Percentiles rank a stretch among this genome's conserved stretches.
These are phyloP conservation scores for Telmatochromis brichardi DNA, from an alignment of 2,113 vertebrate genomes.

Conservation along the genomic window DNA sequence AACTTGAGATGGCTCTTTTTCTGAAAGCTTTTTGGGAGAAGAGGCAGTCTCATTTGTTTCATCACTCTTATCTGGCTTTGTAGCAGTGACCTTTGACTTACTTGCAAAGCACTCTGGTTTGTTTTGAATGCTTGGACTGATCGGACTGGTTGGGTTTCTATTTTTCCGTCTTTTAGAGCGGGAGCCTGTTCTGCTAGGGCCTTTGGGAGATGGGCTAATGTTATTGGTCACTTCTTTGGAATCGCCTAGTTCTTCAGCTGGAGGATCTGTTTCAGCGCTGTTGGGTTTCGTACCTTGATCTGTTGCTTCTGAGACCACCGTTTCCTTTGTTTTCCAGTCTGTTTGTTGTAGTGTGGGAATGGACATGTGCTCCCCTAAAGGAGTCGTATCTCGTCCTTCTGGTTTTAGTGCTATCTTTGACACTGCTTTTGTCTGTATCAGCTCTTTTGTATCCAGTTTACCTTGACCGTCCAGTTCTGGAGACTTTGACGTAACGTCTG, in stretches of 20 bases:
- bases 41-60: not conserved
- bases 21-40: not conserved
- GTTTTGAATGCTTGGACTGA: constrained; percentile 31
- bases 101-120: not conserved
- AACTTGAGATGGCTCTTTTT: not conserved
- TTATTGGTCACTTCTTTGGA: not conserved
- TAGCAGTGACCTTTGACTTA: not conserved
- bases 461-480: constrained; percentile 44
- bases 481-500: not conserved
- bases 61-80: not conserved
- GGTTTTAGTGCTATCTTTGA: constrained; percentile 29
- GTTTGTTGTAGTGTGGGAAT: not conserved
- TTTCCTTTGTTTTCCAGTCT: not conserved
- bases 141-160: constrained; percentile 25
- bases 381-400: constrained; percentile 10
- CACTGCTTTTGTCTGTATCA: not conserved
- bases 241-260: not conserved
- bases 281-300: not conserved
- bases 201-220: constrained; percentile 20
- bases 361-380: not conserved
- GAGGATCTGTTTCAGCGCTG: not conserved
- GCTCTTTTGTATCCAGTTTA: constrained; percentile 33
- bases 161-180: constrained; percentile 48
- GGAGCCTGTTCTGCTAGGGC: not conserved
- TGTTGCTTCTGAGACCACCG: not conserved